Percentiles rank a stretch among this genome's conserved stretches.
Conservation (phyloP, 2,797 vertebrate species). For the Lacerta agilis region DNA sequence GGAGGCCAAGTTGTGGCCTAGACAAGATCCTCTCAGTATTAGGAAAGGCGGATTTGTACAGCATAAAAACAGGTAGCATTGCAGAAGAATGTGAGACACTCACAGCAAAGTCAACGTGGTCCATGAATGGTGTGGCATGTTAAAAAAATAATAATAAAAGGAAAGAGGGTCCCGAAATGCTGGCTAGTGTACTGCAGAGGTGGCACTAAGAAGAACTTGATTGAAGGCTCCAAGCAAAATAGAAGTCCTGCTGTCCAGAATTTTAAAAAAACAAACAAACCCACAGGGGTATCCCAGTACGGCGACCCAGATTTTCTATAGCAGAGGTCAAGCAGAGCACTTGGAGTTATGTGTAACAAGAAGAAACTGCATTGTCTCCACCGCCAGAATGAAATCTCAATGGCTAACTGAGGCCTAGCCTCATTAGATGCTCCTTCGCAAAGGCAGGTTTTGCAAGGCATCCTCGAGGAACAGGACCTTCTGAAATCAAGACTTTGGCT, state of each 20-base stretch:
- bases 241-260: constrained; percentile 6
- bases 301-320: constrained; percentile 6
- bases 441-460: constrained; percentile 43
- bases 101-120: not conserved
- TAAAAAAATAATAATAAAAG: not conserved
- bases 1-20: not conserved
- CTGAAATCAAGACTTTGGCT: not conserved
- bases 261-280: not conserved
- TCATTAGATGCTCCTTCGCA: not conserved
- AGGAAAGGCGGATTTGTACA: not conserved
- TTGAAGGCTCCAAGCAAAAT: constrained; percentile 16
- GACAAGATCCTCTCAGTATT: not conserved
- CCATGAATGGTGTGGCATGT: not conserved
- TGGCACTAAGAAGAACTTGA: constrained; percentile 22
- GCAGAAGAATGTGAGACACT: not conserved
- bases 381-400: constrained; percentile 32
- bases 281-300: not conserved
- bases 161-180: not conserved
- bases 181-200: not conserved
- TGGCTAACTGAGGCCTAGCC: constrained; percentile 48
- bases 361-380: constrained; percentile 22
- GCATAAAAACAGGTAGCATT: not conserved
- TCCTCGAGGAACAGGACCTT: constrained; percentile 12
- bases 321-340: constrained; percentile 8
- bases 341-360: not conserved